Evolutionary conservation across 1,140 invertebrate genomes (phyloP), one percentile per base, ranked within the genome.

Genomic region (Zaprionus africanus): DNA sequence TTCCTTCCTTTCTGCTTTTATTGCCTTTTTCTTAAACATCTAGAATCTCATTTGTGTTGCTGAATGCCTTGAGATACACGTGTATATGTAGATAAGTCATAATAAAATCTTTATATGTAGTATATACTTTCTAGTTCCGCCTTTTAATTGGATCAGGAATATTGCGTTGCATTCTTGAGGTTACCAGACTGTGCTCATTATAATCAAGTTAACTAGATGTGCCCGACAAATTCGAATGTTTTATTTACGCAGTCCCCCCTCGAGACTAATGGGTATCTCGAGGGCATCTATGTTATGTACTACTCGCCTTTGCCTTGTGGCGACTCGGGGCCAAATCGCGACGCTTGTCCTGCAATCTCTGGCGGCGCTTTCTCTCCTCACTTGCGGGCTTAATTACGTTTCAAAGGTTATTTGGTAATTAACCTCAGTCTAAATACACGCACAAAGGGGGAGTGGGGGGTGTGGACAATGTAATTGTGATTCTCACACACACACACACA

Each of bases 401-500:
- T 7, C 41, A 46, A 17, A 46, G 41, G 41, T 46, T 46, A 46
- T 46, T 46, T 46, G 41, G 41, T 46, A 46, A 46, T 46, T 46
- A 46, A 46, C 41, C 41, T 46, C n/a, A 46, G 41, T 46, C 41
- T 46, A 46, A 46, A 46, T 46, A 46, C 41, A 19, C 41, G 41
- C 41, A 46, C n/a, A 46, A n/a, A 17, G n/a, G 24, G 38, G 11
- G 5, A 7, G 38, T 6, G 38, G 38, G 38, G 15, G 38, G 31
- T 9, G 28, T 31, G 28, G 31, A 5, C 6, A 15, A 41, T 15
- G 38, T n/a, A 5, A n/a, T 4, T 28, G 28, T 7, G 28, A 31
- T n/a, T n/a, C n/a, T n/a, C 13, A 5, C 4, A 43, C 41, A 43
- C 6, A 31, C 7, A 7, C 41, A 43, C n/a, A 17, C 41, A 43